Conservation (phyloP, 1,140 invertebrate species). For the Sitobion miscanthi region DNA sequence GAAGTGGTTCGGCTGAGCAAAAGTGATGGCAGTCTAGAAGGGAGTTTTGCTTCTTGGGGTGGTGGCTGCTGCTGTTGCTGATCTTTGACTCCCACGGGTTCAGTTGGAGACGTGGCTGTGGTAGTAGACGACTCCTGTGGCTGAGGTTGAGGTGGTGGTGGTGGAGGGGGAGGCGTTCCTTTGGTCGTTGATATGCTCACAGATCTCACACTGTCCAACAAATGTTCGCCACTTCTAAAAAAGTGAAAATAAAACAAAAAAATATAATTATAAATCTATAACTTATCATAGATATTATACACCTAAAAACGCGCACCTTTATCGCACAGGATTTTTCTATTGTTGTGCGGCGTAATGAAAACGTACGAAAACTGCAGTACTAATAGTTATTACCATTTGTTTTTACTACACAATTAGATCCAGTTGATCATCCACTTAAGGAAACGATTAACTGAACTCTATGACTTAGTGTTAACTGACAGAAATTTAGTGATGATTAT, state of each 20-base stretch:
- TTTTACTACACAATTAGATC: not conserved
- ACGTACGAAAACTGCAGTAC: not conserved
- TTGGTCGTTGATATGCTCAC: conserved; percentile 44
- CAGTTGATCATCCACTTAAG: not conserved
- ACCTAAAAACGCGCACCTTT: not conserved
- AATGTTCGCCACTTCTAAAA: conserved; percentile 25
- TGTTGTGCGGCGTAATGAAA: not conserved
- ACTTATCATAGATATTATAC: not conserved
- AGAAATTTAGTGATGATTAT: too few species aligned
- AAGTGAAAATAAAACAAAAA: not conserved
- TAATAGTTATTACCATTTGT: not conserved
- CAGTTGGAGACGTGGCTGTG: not conserved
- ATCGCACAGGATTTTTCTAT: not conserved
- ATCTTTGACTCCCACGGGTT: not conserved
- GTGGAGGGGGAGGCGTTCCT: conserved; percentile 12
- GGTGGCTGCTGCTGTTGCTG: conserved; percentile 2
- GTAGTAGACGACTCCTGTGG: not conserved
- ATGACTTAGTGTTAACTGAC: not conserved
- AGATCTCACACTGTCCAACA: conserved; percentile 25
- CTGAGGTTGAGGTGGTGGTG: not conserved
- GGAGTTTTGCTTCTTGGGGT: not conserved
- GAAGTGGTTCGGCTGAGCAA: conserved; percentile 15
- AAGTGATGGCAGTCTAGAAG: not conserved
- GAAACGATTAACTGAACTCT: too few species aligned
- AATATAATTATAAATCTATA: not conserved